A percentile compares a stretch with the other conserved stretches of the same genome.
Conservation (phyloP, 2,888 invertebrate species). For the Rhorus exstirpatorius region DNA sequence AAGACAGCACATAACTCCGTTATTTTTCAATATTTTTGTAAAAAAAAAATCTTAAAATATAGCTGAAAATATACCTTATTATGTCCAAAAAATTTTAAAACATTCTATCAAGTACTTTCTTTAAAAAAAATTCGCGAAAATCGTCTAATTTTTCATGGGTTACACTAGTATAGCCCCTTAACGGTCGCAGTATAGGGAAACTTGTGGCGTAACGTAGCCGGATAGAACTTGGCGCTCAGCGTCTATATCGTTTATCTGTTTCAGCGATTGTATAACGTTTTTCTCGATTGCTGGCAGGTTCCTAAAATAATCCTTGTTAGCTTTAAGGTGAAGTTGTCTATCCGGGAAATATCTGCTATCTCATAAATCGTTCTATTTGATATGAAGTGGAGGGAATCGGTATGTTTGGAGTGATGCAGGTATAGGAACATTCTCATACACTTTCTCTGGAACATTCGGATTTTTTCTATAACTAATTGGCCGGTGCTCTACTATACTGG, state of each 20-base stretch:
- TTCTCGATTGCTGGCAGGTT: background rate
- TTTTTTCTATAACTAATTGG: background rate
- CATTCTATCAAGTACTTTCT: no score
- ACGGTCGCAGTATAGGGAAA: conserved; percentile 1
- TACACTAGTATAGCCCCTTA: no score
- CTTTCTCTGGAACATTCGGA: conserved; percentile 3
- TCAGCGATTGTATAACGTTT: background rate
- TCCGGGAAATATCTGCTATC: conserved; percentile 6
- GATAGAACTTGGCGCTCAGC: background rate
- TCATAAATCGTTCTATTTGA: conserved; percentile 12
- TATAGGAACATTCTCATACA: conserved; percentile 10
- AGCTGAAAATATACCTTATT: no score
- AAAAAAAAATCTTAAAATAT: no score
- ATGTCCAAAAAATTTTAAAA: no score
- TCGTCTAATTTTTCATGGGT: no score
- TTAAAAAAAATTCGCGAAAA: no score
- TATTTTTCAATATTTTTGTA: no score
- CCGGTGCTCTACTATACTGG: conserved; percentile 5
- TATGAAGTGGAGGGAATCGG: background rate
- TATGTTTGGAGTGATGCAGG: background rate
- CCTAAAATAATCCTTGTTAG: conserved; percentile 17
- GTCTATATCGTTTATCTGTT: background rate
- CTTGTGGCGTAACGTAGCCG: conserved; percentile 16
- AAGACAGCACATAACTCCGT: no score
- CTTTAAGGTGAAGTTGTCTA: conserved; percentile 27